These are phyloP conservation scores for Halcyon malimbica DNA, from an alignment of 2,113 vertebrate species.

Conservation along the genomic window DNA sequence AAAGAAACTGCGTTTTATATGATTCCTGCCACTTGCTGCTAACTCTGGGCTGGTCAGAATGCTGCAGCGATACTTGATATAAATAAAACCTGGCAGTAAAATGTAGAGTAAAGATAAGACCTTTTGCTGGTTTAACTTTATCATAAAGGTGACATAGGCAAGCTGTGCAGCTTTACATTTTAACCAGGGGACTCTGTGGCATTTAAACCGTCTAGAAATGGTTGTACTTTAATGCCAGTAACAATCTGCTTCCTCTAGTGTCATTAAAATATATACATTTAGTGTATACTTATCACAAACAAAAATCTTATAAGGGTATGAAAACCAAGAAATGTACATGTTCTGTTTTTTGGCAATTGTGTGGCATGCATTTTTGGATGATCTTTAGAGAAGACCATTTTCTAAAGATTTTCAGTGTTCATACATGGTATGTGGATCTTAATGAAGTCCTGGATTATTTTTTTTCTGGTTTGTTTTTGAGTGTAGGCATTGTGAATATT, in stretches of 20 bases:
- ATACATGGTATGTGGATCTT: constrained; percentile 81
- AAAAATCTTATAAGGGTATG: constrained; percentile 79
- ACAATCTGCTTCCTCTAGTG: constrained; percentile 90
- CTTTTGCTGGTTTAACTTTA: constrained; percentile 83
- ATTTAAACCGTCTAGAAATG: constrained; percentile 97
- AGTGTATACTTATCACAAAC: constrained; percentile 87
- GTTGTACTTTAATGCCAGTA: constrained; percentile 98
- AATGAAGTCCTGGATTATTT: constrained; percentile 73
- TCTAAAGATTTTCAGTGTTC: constrained; percentile 80
- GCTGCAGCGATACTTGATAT: constrained; percentile 96
- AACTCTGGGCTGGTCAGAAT: constrained; percentile 96
- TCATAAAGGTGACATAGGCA: constrained; percentile 88
- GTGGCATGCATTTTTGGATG: constrained; percentile 81
- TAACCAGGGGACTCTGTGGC: constrained; percentile 99
- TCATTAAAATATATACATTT: constrained; percentile 87
- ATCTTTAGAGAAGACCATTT: constrained; percentile 74
- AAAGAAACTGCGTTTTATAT: constrained; percentile 84
- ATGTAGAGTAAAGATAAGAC: constrained; percentile 84
- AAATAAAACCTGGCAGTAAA: constrained; percentile 87
- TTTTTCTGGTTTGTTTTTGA: constrained; percentile 57
- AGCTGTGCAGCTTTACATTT: constrained; percentile 99
- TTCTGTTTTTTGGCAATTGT: constrained; percentile 80
- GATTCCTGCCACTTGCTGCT: constrained; percentile 99
- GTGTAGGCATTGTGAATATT: constrained; percentile 81
- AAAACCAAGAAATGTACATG: constrained; percentile 77